Evolutionary conservation across 1,140 invertebrate species (phyloP).

Genomic region (Lepidurus arcticus): DNA sequence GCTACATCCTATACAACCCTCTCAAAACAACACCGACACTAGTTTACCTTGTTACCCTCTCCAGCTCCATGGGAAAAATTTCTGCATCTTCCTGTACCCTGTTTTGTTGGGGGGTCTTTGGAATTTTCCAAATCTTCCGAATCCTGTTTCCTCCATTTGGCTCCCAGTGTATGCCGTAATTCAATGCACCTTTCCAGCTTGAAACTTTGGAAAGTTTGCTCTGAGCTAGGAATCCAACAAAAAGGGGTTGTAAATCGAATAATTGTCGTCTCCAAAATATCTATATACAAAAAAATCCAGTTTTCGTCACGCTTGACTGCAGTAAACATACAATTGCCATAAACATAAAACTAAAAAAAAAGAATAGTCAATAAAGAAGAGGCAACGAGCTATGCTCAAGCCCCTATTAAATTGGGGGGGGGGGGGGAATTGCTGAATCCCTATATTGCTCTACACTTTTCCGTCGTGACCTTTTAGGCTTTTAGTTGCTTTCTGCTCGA

Average conservation of each 20-base stretch:
- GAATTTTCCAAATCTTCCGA: background rate
- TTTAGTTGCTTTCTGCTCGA: background rate
- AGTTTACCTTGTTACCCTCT: conserved; percentile 22
- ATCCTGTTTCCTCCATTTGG: too few relatives aligned
- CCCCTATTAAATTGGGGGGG: too few relatives aligned
- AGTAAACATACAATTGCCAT: background rate
- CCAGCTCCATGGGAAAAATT: background rate
- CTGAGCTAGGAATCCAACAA: too few relatives aligned
- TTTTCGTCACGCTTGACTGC: background rate
- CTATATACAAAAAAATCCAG: background rate
- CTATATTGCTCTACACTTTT: background rate
- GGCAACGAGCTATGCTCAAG: too few relatives aligned
- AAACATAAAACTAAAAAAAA: too few relatives aligned
- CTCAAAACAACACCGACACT: background rate
- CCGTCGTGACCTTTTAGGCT: background rate
- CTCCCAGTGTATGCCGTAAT: too few relatives aligned
- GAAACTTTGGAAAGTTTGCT: too few relatives aligned
- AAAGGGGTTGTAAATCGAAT: too few relatives aligned
- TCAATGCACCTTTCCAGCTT: too few relatives aligned
- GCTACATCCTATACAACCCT: background rate
- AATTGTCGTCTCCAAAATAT: background rate
- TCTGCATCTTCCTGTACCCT: background rate
- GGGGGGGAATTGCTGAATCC: too few relatives aligned
- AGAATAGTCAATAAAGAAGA: too few relatives aligned
- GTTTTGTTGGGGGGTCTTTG: background rate